Base-by-base conservation (phyloP, 1,140 invertebrate species). In the Limonius californicus region DNA sequence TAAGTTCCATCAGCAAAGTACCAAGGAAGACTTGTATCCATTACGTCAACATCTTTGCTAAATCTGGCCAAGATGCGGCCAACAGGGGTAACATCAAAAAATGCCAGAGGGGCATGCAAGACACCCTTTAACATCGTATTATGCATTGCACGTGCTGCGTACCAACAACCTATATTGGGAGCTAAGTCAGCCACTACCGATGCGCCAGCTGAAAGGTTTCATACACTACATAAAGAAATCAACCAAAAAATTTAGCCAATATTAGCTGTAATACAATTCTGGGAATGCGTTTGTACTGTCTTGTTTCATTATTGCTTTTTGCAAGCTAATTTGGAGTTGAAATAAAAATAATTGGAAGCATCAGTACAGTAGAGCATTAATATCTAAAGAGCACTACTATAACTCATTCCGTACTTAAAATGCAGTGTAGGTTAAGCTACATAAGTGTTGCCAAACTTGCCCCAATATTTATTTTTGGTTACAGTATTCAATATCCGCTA, bases 31-130 rank as follows among this genome's bases (percentile, higher is more conserved):
- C 80, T 83, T 69, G 82, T 85, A 78, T 92, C 90, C 78, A 92
- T 45, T 14, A 68, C 67, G 67, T 86, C 84, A 61, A 85, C 72
- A 72, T 90, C 88, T 86, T 92, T 94, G 74, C 89, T 86, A 80
- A 95, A 94, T 74, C 92, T 85, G 75, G 92, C 87, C 68, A 95
- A 82, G 69, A 95, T 88, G 74, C 94, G 83, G 78, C 94, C 94
- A 66, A 84, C 75, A 43, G 94, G 94, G 64, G 92, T 95, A 68
- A 87, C 89, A 78, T 96, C 93, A 80, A 90, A 96, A 82, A 95
- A 94, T 77, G 81, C 79, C 78, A 90, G 81, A 63, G 89, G 88
- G 56, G 86, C 83, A 72, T 85, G 85, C 72, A 97, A 78, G 71
- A 97, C 82, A 71, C 86, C 86, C 54, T 75, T 70, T 73, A 97